Base-by-base conservation (phyloP, 1,140 invertebrate genomes). In the Drosophila insularis region DNA sequence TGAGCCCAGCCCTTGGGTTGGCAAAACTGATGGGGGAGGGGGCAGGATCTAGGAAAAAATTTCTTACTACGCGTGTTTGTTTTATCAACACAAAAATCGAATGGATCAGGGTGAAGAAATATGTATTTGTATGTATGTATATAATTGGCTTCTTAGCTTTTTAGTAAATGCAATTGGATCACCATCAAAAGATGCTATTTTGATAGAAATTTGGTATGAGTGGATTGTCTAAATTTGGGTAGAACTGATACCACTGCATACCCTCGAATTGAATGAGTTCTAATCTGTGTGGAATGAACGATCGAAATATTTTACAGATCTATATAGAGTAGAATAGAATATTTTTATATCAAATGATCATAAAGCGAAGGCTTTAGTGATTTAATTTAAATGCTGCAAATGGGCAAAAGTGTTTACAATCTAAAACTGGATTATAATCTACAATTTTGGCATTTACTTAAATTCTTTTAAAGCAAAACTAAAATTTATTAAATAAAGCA, bases 101-200 rank as follows among this genome's bases (percentile, higher is more conserved):
- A 11, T 10, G 43, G 46, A 72, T 64, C 70, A 19, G 27, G 46
- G 71, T 61, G 13, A 60, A 78, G 64, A 73, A 7, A 58, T 32
- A 58, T 50, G 2, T 19, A 46, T 10, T 8, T 46, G 2, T 19
- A 19, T 17, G 0, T 46, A 0, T 8, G 10, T 10, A 46, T 50
- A 39, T 53, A 23, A n/a, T 50, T 17, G 58, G 23, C 43, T 55
- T 32, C 40, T 55, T 61, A 54, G 23, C 19, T 40, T 58, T 58
- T 54, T 60, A 5, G n/a, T 17, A 14, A 50, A 32, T 56, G 58
- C 37, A 35, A 72, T 72, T 67, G 53, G 64, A 40, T 53, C 63
- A 39, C 35, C 37, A 46, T 40, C 63, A 35, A 70, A 59, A 46
- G 40, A 17, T 23, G 60, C 39, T 62, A 62, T 46, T 58, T 46